Evolutionary conservation across 2,797 vertebrate genomes (phyloP).

Genomic region (Varecia variegata): DNA sequence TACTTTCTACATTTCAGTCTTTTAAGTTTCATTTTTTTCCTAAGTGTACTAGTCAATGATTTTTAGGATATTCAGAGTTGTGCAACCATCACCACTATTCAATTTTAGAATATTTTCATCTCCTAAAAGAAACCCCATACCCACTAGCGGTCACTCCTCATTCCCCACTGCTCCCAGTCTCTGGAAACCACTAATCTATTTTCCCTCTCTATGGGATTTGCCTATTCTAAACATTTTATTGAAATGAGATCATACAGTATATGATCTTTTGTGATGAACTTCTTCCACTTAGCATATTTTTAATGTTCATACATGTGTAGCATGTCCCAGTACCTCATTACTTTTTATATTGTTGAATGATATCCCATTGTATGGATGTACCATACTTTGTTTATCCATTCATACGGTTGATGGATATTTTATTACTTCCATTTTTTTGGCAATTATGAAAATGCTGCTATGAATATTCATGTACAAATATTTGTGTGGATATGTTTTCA

Average conservation of each 20-base stretch:
- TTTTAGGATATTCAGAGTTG: background rate
- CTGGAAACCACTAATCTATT: background rate
- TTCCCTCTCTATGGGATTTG: background rate
- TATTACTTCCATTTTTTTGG: background rate
- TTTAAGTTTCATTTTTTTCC: background rate
- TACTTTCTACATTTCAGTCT: background rate
- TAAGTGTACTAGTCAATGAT: background rate
- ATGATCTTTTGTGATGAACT: background rate
- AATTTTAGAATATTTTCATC: background rate
- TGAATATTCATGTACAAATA: background rate
- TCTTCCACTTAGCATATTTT: background rate
- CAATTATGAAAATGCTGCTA: background rate
- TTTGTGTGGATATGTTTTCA: background rate
- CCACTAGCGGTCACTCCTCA: background rate
- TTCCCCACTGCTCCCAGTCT: background rate
- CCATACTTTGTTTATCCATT: background rate
- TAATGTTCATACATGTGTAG: background rate
- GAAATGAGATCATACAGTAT: background rate
- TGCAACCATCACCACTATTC: background rate
- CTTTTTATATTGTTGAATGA: background rate
- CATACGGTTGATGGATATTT: background rate
- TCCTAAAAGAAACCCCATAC: background rate
- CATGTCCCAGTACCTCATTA: background rate
- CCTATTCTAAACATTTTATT: background rate
- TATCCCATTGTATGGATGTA: background rate